Evolutionary conservation across 2,888 invertebrate genomes (phyloP).

Genomic region (Neria commutata): DNA sequence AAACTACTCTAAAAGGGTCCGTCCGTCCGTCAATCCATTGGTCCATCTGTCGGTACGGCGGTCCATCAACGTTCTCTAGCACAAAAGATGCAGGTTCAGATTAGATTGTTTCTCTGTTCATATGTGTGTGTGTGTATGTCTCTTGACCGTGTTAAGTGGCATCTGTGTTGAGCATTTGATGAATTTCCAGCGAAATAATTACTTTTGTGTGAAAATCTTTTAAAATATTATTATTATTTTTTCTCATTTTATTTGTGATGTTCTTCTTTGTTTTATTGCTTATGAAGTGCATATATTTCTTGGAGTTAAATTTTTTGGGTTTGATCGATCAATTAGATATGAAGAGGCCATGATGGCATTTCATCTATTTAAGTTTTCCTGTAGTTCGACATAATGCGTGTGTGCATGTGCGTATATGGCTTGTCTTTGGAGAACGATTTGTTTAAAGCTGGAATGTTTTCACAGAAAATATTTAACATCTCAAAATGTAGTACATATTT

Average conservation of each 20-base stretch:
- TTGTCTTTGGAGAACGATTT: too few species aligned
- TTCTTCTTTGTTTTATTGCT: conserved; percentile 27
- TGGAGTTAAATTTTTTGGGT: neutral
- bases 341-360: too few species aligned
- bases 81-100: conserved; percentile 13
- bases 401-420: too few species aligned
- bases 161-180: conserved; percentile 21
- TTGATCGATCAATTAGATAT: conserved; percentile 7
- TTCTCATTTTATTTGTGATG: too few species aligned
- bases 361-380: too few species aligned
- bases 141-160: conserved; percentile 9
- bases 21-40: neutral
- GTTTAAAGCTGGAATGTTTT: too few species aligned
- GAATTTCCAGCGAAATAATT: conserved; percentile 21
- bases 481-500: too few species aligned
- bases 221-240: neutral
- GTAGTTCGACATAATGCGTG: too few species aligned
- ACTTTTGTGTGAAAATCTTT: conserved; percentile 13
- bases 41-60: conserved; percentile 3
- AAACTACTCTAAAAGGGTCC: neutral
- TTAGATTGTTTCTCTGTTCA: neutral
- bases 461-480: too few species aligned
- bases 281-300: neutral
- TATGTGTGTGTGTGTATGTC: neutral
- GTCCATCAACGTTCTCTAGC: neutral